phyloP scores from a whole-genome alignment of 2,888 invertebrate genomes.

The Oxyscelio sp. region DNA sequence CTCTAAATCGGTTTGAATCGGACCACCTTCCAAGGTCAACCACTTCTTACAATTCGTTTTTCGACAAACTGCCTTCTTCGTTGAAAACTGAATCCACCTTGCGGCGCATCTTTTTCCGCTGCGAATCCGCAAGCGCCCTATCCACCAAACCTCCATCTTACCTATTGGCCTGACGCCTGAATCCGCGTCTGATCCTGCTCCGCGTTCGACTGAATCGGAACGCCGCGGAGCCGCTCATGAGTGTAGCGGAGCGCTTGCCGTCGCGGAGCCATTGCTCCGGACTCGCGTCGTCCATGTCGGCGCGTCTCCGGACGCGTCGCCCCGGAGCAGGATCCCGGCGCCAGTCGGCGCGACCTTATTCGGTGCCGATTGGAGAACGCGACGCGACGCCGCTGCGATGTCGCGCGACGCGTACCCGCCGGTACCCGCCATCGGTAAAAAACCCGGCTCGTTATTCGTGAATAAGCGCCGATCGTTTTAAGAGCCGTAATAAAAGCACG shows the following conservation, averaged over 20 bases:
- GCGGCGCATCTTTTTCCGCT: no score
- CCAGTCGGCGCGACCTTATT: constrained; percentile 40
- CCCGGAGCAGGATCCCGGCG: constrained; percentile 8
- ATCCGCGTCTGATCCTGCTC: constrained; percentile 84
- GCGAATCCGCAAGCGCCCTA: no score
- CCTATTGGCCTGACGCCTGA: constrained; percentile 85
- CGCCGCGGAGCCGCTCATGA: constrained; percentile 83
- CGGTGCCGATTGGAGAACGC: constrained; percentile 40
- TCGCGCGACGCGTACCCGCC: constrained; percentile 26
- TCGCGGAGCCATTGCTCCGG: constrained; percentile 85
- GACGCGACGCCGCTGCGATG: constrained; percentile 35
- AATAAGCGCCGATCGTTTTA: constrained; percentile 66
- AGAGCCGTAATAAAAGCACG: constrained; percentile 84
- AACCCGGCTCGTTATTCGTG: constrained; percentile 71
- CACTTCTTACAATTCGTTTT: no score
- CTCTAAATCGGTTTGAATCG: no score
- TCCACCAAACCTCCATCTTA: no score
- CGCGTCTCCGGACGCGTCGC: constrained; percentile 32
- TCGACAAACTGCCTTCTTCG: no score
- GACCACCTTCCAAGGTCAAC: no score
- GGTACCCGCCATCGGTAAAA: constrained; percentile 48
- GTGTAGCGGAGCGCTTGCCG: constrained; percentile 81
- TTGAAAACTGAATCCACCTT: no score
- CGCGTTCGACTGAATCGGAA: constrained; percentile 86
- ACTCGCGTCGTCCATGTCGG: constrained; percentile 83